Evolutionary conservation across 2,888 invertebrate species (phyloP).

Genomic region (Orthosia gothica): DNA sequence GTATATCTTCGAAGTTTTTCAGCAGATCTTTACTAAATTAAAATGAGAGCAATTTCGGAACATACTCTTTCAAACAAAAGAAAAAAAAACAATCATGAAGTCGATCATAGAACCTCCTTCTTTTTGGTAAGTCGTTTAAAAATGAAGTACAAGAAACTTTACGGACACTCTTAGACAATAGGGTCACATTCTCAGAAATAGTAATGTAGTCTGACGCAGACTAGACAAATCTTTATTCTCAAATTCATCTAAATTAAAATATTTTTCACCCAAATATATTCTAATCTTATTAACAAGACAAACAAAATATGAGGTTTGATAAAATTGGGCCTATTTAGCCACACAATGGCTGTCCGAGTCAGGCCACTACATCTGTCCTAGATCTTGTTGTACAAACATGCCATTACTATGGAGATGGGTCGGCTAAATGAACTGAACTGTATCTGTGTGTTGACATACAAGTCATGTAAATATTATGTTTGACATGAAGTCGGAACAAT

Average conservation of each 20-base stretch:
- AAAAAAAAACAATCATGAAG: no score
- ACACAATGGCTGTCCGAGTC: conserved; percentile 47
- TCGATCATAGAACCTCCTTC: no score
- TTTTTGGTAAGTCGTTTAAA: no score
- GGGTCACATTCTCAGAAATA: neutral
- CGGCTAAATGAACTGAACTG: conserved; percentile 18
- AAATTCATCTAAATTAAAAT: neutral
- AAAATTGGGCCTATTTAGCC: conserved; percentile 39
- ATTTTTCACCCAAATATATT: neutral
- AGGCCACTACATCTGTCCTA: conserved; percentile 46
- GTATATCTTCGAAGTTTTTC: no score
- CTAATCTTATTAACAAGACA: conserved; percentile 14
- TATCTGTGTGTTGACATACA: conserved; percentile 22
- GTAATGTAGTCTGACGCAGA: neutral
- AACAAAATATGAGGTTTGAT: conserved; percentile 33
- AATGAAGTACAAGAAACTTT: no score
- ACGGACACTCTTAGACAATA: no score
- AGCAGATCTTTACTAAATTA: no score
- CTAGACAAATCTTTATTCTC: neutral
- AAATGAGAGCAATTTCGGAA: no score
- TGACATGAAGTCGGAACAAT: conserved; percentile 5
- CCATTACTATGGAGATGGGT: conserved; percentile 39
- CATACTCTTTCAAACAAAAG: no score
- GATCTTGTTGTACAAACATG: conserved; percentile 50
- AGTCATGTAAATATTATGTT: conserved; percentile 18